Evolutionary conservation across 2,888 invertebrate species (phyloP), one percentile per base, ranked within the genome.

Genomic region (Drosophila robusta): DNA sequence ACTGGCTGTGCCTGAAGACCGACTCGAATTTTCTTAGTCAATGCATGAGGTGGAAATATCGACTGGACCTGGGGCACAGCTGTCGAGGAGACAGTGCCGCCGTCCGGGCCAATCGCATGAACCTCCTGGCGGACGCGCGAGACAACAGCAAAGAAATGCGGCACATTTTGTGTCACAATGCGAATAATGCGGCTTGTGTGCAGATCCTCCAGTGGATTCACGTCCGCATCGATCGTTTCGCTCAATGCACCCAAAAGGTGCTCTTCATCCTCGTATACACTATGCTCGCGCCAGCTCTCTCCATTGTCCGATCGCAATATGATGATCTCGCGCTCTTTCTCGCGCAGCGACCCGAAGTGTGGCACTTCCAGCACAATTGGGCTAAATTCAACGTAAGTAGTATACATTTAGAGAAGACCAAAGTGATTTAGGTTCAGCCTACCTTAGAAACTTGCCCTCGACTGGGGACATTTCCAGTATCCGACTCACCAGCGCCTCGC

Each of bases 21-120:
- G 86, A 99, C 99, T 93, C 98, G 96, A 93, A 99, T 99, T 92
- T 98, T 98, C 93, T 99, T 99, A n/a, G 99, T 99, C 49, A 99
- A 95, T 42, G 99, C 98, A 80, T 97, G 96, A 41, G 97, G 95
- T 18, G 99, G 99, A 94, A 99, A 99, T 78, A 95, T 94, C 6
- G 95, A 95, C 85, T 95, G 95, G 3, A 95, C 95, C 93, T 98
- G 96, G 4, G 98, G 97, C 58, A 99, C 98, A 74, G 99, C 95
- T 83, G 96, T 96, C 47, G 98, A 98, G 81, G 97, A 97, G 65
- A 99, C 96, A 86, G 98, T 98, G 56, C 99, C 99, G 56, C 99
- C 99, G 90, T 99, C 99, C 0, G 98, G 97, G 2, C 99, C 99
- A 78, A 99, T 98, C 69, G 97, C 96, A 93, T 98, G 98, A 61